Evolutionary conservation across 2,113 vertebrate genomes (phyloP).

Genomic region (Oreochromis aureus): DNA sequence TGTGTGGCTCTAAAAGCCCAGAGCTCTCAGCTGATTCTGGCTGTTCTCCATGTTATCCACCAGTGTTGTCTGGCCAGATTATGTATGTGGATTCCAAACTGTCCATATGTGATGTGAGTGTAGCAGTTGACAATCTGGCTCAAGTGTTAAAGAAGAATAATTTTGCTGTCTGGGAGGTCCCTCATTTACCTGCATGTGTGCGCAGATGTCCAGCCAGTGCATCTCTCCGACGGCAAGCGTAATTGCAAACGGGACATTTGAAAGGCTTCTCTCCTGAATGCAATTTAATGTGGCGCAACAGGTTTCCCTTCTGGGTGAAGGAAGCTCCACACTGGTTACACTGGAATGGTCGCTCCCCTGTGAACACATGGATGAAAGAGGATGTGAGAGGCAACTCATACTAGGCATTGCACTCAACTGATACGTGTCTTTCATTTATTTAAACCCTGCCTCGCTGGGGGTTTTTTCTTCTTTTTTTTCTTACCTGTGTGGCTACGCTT

Average conservation of each 20-base stretch:
- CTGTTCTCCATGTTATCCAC: background rate
- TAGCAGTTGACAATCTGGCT: background rate
- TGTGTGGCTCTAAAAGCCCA: background rate
- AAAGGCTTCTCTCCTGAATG: constrained; percentile 97
- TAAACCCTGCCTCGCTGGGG: background rate
- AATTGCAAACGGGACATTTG: constrained; percentile 93
- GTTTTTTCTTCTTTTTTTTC: background rate
- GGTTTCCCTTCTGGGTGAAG: constrained; percentile 97
- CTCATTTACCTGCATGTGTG: constrained; percentile 84
- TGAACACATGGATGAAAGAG: background rate
- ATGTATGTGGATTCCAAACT: background rate
- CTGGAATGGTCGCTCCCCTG: constrained; percentile 92
- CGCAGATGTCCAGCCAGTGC: constrained; percentile 92
- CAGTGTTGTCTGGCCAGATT: background rate
- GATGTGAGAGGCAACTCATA: background rate
- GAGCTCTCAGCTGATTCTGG: background rate
- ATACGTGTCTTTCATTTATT: background rate
- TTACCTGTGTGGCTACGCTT: constrained; percentile 97
- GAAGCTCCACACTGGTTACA: constrained; percentile 97
- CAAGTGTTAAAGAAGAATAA: background rate
- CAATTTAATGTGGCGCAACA: constrained; percentile 93
- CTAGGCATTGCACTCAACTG: background rate
- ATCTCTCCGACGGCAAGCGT: constrained; percentile 89
- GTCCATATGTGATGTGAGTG: background rate
- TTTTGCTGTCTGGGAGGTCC: background rate